Evolutionary conservation across 2,797 vertebrate genomes (phyloP), one percentile per base, ranked within the genome.

Genomic region (Odontamblyopus lacepedii): DNA sequence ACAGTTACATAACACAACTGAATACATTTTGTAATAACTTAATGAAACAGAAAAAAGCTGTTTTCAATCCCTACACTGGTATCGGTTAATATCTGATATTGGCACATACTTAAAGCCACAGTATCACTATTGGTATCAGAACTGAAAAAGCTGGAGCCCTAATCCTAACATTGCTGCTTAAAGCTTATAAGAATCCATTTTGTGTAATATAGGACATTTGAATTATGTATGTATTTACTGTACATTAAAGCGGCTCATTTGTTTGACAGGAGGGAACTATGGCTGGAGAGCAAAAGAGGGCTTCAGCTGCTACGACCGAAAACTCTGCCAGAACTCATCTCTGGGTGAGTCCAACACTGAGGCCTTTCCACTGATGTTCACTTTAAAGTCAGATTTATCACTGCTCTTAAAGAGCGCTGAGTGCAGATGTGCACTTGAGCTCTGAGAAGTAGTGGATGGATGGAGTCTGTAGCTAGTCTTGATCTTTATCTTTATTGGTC

Each of bases 261-360:
- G 3, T 68, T 13, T 88, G 77, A 77, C 80, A 86, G 95, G 95
- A 2, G 95, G 93, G 1, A 95, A 95, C 88, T 95, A 95, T 13
- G 95, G 95, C 70, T 95, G 95, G 95, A 92, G 95, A 59, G 95
- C 95, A 5, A 95, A 94, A 73, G 95, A 95, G 73, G 95, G 95
- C 12, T 96, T 95, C 86, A 95, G 93, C 72, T 96, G 95, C 87
- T 96, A 95, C 4, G 95, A 96, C 77, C 93, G 87, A n/a, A 94
- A 92, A 73, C 91, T 96, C 7, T 96, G 95, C 77, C 81, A 86
- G 56, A 96, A 96, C 88, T 94, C 95, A 1, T 93, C 95, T 0
- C 89, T 95, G 0, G 90, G 95, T 95, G 78, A 93, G 93, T 70
- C 8, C 5, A 6, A 11, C 64, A 18, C 67, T 61, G 59, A 3